These are phyloP conservation scores for Catagonus wagneri DNA, from an alignment of 2,113 vertebrate genomes.

Conservation along the genomic window DNA sequence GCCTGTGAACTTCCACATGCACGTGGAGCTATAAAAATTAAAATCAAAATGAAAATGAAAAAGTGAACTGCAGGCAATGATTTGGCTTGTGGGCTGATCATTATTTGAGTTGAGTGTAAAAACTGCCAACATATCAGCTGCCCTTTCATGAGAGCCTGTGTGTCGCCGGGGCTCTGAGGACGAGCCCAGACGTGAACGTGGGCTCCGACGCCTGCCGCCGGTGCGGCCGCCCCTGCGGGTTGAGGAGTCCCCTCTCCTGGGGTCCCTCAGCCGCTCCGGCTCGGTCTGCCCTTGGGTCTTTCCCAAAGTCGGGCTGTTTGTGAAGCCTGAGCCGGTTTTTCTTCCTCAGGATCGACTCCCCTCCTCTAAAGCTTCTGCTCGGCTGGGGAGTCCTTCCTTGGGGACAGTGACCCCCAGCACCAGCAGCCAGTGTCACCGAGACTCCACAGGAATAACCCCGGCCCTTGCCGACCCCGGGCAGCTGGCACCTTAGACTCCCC, in stretches of 20 bases:
- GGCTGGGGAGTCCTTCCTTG: neutral
- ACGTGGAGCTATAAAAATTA: too few relatives aligned
- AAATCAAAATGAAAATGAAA: too few relatives aligned
- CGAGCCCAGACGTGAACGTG: rapidly evolving
- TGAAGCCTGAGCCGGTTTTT: neutral
- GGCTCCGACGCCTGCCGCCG: neutral
- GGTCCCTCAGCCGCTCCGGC: neutral
- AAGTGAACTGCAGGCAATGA: neutral
- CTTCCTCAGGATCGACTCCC: neutral
- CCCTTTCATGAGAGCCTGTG: conserved; percentile 23
- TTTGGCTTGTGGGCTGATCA: neutral
- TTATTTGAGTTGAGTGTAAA: neutral
- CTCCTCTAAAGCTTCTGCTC: neutral
- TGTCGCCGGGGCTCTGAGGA: neutral
- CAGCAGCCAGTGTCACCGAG: rapidly evolving
- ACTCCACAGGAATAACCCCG: rapidly evolving
- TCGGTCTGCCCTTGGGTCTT: neutral
- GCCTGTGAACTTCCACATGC: too few relatives aligned
- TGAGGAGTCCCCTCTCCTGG: neutral
- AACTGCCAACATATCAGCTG: neutral
- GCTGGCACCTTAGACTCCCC: rapidly evolving
- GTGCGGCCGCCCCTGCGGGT: rapidly evolving
- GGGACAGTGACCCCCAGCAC: rapidly evolving
- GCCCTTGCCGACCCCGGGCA: neutral
- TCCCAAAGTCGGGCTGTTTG: neutral